Conservation (phyloP, 2,888 invertebrate species). For the Julus scanicus region DNA sequence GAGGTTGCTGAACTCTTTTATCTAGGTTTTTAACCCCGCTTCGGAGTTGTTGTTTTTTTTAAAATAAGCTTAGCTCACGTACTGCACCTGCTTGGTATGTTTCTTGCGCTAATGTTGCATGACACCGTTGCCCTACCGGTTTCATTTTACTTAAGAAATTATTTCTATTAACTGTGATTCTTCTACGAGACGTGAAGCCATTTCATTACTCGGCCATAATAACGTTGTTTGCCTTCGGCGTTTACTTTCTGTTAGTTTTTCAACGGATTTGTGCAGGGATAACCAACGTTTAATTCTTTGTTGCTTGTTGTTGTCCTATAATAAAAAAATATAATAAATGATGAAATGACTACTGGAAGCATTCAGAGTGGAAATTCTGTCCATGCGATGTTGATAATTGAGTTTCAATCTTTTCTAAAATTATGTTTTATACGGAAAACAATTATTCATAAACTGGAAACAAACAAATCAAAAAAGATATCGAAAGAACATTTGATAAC, state of each 20-base stretch:
- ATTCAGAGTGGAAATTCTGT: neutral
- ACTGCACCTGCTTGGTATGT: neutral
- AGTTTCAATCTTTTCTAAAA: no score
- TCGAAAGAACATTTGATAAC: no score
- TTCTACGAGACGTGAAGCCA: neutral
- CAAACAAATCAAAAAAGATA: no score
- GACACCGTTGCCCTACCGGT: neutral
- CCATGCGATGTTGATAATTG: no score
- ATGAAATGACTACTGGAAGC: neutral
- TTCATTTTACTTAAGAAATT: conserved; percentile 17
- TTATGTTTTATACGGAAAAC: no score
- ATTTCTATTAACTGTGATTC: conserved; percentile 24
- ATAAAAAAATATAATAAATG: neutral
- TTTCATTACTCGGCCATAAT: neutral
- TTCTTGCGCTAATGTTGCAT: neutral
- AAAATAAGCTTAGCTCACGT: neutral
- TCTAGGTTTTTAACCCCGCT: neutral
- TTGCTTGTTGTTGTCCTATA: conserved; percentile 35
- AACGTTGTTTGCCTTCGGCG: neutral
- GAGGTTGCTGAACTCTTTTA: neutral
- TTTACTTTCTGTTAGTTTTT: conserved; percentile 16
- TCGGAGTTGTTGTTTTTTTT: neutral
- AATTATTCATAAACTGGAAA: no score
- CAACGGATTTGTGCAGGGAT: conserved; percentile 4
- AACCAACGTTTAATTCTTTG: neutral